phyloP scores from a whole-genome alignment of 1,140 invertebrate species.

The Hirudo medicinalis region DNA sequence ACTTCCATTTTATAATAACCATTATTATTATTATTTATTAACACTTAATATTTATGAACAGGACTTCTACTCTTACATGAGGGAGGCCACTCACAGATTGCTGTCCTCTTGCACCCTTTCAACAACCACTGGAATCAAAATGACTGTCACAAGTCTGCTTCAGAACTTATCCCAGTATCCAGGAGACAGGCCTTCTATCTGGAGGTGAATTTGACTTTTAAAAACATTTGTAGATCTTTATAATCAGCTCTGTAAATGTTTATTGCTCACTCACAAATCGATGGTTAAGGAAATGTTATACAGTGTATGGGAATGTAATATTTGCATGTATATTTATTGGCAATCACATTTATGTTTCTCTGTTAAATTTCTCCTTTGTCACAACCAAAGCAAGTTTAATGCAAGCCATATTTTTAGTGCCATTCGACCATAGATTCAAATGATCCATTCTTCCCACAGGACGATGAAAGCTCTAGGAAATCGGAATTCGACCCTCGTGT shows the following conservation, averaged over 20 bases:
- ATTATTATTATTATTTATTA: no score
- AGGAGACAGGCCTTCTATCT: not conserved
- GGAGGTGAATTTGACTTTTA: not conserved
- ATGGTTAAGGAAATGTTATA: no score
- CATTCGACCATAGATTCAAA: no score
- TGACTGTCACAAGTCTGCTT: not conserved
- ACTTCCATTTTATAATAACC: no score
- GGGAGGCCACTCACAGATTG: not conserved
- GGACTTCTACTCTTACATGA: constrained; percentile 3
- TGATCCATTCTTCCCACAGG: not conserved
- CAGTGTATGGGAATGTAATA: no score
- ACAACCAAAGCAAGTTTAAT: no score
- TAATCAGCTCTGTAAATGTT: not conserved
- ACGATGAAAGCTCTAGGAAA: not conserved
- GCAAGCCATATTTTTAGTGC: no score
- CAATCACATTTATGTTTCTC: no score
- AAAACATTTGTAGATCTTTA: not conserved
- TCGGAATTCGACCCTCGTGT: not conserved
- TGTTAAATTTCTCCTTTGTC: no score
- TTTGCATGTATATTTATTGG: no score
- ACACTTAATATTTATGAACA: not conserved
- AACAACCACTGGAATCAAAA: not conserved
- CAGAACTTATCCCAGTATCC: not conserved
- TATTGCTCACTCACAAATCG: not conserved
- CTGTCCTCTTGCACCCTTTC: not conserved